These are phyloP conservation scores for Rhombomys opimus DNA, from an alignment of 2,113 vertebrate genomes.

Conservation along the genomic window DNA sequence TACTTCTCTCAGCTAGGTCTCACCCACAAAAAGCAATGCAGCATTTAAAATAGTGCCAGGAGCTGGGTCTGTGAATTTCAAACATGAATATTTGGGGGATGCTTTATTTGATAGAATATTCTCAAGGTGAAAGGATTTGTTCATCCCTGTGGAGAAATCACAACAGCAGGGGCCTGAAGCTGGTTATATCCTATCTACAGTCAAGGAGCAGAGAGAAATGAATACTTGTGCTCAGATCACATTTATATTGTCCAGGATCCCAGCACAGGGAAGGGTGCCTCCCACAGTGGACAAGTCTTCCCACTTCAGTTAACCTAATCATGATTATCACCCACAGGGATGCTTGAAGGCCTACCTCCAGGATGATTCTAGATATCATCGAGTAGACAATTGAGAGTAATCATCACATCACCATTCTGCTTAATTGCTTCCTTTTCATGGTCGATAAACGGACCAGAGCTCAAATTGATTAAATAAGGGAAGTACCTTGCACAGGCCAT, in stretches of 20 bases:
- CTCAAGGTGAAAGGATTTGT: background rate
- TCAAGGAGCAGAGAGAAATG: background rate
- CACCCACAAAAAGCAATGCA: too few species aligned
- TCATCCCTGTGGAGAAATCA: background rate
- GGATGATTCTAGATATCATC: background rate
- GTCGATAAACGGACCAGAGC: constrained; percentile 80
- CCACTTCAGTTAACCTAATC: background rate
- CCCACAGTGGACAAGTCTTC: background rate
- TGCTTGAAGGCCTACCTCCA: background rate
- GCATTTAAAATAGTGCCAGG: background rate
- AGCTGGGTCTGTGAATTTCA: background rate
- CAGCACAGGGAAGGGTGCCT: background rate
- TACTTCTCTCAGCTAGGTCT: background rate
- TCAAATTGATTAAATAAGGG: constrained; percentile 81
- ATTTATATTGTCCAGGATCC: background rate
- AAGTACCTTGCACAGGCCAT: constrained; percentile 60
- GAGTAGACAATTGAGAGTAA: background rate
- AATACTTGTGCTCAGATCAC: background rate
- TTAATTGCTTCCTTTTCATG: constrained; percentile 82
- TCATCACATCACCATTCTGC: constrained; percentile 57
- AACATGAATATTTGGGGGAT: too few species aligned
- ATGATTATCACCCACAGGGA: background rate
- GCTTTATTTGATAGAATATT: too few species aligned
- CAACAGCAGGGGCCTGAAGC: background rate
- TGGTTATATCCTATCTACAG: background rate